Percentiles rank a stretch among this genome's conserved stretches.
phyloP scores from a whole-genome alignment of 35 echinoderm and acorn worm genomes.

The Apostichopus parvimensis region DNA sequence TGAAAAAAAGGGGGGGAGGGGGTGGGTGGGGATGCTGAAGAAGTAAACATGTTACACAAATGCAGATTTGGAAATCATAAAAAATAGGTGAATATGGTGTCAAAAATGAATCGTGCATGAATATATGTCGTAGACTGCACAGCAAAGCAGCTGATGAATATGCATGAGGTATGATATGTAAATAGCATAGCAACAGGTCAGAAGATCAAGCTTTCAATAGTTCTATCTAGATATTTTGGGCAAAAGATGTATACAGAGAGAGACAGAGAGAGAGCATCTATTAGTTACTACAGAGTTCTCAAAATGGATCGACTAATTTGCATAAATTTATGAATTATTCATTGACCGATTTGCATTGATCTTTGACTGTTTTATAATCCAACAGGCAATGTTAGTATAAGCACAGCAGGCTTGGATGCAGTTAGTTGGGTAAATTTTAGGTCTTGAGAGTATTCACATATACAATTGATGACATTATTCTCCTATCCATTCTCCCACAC shows the following conservation, averaged over 20 bases:
- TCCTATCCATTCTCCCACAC: too few species aligned
- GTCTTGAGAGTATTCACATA: not conserved
- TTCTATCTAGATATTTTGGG: too few species aligned
- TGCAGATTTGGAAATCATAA: not conserved
- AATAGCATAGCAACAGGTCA: not conserved
- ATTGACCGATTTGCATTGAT: not conserved
- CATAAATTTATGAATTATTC: not conserved
- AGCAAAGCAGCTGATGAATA: not conserved
- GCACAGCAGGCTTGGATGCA: not conserved
- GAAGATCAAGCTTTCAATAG: not conserved
- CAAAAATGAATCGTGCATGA: not conserved
- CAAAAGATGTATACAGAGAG: too few species aligned
- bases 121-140: not conserved
- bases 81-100: not conserved
- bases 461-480: not conserved
- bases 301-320: not conserved
- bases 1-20: not conserved
- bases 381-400: not conserved
- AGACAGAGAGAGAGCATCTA: not conserved
- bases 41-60: not conserved
- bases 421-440: not conserved
- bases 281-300: not conserved
- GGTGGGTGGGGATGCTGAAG: too few species aligned
- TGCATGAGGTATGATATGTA: not conserved
- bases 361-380: not conserved